Evolutionary conservation across 2,113 vertebrate species (phyloP).

Genomic region (Pelvicachromis taeniatus): DNA sequence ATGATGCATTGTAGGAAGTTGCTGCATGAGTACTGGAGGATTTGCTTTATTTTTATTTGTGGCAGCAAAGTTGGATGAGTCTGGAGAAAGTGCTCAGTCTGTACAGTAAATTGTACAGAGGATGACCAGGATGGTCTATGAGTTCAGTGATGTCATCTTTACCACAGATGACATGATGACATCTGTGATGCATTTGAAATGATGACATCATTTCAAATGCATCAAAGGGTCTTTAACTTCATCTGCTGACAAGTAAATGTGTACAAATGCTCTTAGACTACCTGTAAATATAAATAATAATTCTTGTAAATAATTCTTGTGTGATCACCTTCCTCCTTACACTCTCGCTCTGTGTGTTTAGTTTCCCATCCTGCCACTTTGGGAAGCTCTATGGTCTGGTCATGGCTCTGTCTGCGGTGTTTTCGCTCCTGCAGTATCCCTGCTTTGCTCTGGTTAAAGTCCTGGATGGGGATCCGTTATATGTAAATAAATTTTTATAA

Average conservation of each 20-base stretch:
- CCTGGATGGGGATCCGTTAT: conserved; percentile 75
- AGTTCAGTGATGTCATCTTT: not conserved
- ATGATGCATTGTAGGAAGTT: not conserved
- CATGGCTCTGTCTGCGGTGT: conserved; percentile 82
- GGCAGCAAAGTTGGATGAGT: too few relatives aligned
- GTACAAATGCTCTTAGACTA: not conserved
- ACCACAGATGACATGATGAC: too few relatives aligned
- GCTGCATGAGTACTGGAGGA: not conserved
- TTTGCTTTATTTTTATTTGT: too few relatives aligned
- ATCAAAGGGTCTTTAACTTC: not conserved
- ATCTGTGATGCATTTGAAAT: too few relatives aligned
- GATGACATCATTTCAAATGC: too few relatives aligned
- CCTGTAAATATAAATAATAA: too few relatives aligned
- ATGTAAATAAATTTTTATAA: conserved; percentile 69
- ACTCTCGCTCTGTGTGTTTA: conserved; percentile 28
- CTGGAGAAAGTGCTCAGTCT: not conserved
- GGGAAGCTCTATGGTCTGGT: conserved; percentile 86
- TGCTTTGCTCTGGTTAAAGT: conserved; percentile 77
- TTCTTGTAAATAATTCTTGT: not conserved
- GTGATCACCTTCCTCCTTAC: not conserved
- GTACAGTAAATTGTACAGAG: not conserved
- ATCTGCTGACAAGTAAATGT: not conserved
- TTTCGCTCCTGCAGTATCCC: conserved; percentile 85
- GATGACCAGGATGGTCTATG: not conserved
- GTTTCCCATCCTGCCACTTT: conserved; percentile 84